Conservation (phyloP, 2,797 vertebrate genomes). For the Parauchenoglanis punctatus region DNA sequence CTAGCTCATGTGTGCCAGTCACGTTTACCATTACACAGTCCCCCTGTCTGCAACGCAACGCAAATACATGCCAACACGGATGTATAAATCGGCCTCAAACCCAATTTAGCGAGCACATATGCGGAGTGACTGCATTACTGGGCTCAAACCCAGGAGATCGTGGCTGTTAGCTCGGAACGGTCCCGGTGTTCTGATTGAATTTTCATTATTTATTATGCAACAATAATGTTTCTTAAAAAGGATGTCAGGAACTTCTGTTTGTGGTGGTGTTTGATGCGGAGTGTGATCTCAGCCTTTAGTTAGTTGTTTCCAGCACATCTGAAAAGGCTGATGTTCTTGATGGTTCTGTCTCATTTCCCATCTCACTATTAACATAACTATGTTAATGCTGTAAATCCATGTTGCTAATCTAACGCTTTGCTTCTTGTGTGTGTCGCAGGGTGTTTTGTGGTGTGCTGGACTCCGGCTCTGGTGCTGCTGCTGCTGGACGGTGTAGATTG, state of each 20-base stretch:
- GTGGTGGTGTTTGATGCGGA: background rate
- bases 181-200: background rate
- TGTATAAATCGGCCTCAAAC: background rate
- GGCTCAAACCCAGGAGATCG: background rate
- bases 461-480: constrained; percentile 87
- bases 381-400: background rate
- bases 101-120: background rate
- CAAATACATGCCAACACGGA: background rate
- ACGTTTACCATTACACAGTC: no score
- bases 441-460: constrained; percentile 94
- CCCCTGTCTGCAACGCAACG: no score
- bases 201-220: background rate
- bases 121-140: background rate
- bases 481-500: constrained; percentile 86
- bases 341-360: no score
- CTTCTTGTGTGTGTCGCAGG: constrained; percentile 68
- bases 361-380: no score
- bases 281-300: background rate
- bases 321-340: background rate
- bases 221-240: no score
- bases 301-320: background rate
- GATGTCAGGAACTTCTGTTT: background rate
- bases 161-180: background rate
- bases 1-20: no score
- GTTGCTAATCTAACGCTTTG: background rate